Evolutionary conservation across 2,797 vertebrate genomes (phyloP).

Genomic region (Paratrypauchen microcephalus): DNA sequence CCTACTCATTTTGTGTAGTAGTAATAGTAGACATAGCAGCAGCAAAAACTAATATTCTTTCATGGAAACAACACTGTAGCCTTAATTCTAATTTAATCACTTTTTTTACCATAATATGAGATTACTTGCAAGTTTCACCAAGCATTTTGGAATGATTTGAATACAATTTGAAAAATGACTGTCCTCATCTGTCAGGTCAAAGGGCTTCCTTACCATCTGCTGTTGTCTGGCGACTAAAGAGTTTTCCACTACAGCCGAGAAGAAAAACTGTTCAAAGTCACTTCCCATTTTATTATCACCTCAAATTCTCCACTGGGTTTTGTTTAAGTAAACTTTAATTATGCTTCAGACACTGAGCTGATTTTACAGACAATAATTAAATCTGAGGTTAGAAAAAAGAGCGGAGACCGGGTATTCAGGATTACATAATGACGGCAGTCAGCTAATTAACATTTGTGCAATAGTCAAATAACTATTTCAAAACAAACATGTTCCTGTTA

Average conservation of each 20-base stretch:
- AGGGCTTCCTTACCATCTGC: neutral
- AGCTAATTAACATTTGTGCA: neutral
- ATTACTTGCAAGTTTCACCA: neutral
- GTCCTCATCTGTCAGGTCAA: neutral
- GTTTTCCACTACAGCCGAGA: neutral
- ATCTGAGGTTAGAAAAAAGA: slow-evolving; percentile 13
- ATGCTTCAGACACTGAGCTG: slow-evolving; percentile 21
- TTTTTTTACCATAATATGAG: neutral
- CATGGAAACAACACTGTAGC: neutral
- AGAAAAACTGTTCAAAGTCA: slow-evolving; percentile 17
- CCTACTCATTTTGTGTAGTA: neutral
- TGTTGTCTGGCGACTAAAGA: neutral
- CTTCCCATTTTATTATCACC: slow-evolving; percentile 66
- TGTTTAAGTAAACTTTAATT: slow-evolving; percentile 50
- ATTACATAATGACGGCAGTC: neutral
- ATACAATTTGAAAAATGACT: neutral
- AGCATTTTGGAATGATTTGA: neutral
- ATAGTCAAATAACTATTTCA: neutral
- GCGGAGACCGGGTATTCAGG: slow-evolving; percentile 3
- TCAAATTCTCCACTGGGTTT: slow-evolving; percentile 42
- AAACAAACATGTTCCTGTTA: neutral
- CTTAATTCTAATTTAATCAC: no score
- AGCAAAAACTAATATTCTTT: neutral
- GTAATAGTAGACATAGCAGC: neutral
- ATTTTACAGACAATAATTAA: slow-evolving; percentile 46